Evolutionary conservation across 2,797 vertebrate genomes (phyloP).

Genomic region (Loriculus beryllinus): DNA sequence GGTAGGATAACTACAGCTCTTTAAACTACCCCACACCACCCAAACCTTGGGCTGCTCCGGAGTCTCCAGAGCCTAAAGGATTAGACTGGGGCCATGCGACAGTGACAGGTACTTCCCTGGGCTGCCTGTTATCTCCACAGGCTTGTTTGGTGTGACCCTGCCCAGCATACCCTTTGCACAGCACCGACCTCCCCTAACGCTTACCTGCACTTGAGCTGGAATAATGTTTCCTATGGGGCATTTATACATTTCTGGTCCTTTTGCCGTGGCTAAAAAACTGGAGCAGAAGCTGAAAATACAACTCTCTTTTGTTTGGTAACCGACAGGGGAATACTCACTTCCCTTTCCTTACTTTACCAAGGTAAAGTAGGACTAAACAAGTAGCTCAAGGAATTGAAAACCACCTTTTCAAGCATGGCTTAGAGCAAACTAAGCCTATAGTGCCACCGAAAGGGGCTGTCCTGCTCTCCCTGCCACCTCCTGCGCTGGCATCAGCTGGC

Average conservation of each 20-base stretch:
- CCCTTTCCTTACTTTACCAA: not conserved
- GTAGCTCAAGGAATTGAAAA: not conserved
- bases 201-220: not conserved
- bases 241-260: not conserved
- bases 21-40: not conserved
- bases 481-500: not conserved
- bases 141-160: not conserved
- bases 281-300: not conserved
- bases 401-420: not conserved
- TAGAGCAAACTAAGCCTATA: not conserved
- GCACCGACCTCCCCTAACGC: not conserved
- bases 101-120: not conserved
- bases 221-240: not conserved
- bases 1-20: not conserved
- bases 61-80: not conserved
- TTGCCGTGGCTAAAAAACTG: not conserved
- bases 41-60: not conserved
- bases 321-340: not conserved
- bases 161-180: not conserved
- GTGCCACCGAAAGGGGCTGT: constrained; percentile 23
- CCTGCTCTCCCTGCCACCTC: constrained; percentile 1
- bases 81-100: not conserved
- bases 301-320: not conserved
- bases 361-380: not conserved
- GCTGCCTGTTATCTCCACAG: not conserved